Conservation (phyloP, 1,140 invertebrate genomes). For the Caerostris darwini region DNA sequence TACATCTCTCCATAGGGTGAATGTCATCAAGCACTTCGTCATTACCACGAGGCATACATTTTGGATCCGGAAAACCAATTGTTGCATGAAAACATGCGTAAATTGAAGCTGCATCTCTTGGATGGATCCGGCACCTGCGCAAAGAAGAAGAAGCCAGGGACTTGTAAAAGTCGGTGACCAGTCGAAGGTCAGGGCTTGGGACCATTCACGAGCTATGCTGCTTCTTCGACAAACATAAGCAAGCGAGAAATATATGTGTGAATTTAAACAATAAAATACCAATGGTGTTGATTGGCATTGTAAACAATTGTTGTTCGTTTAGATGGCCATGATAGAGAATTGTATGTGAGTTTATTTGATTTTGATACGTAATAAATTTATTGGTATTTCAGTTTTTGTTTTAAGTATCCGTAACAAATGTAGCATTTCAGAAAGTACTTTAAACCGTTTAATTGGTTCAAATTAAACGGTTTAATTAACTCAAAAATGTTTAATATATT, state of each 20-base stretch:
- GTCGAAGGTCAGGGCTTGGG: slow-evolving; percentile 65
- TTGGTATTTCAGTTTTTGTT: slow-evolving; percentile 59
- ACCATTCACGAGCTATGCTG: slow-evolving; percentile 70
- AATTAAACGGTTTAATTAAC: too few species aligned
- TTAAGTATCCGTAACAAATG: too few species aligned
- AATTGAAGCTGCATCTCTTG: slow-evolving; percentile 73
- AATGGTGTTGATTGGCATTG: slow-evolving; percentile 32
- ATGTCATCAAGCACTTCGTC: slow-evolving; percentile 76
- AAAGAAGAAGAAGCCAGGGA: not conserved
- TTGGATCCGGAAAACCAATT: slow-evolving; percentile 78
- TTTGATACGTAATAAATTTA: slow-evolving; percentile 78
- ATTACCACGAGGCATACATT: slow-evolving; percentile 77
- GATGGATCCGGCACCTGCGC: slow-evolving; percentile 67
- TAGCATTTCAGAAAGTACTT: too few species aligned
- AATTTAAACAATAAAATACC: slow-evolving; percentile 6
- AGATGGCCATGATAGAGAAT: slow-evolving; percentile 74
- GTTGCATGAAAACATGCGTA: slow-evolving; percentile 78
- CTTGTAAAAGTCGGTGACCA: slow-evolving; percentile 77
- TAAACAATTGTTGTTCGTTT: slow-evolving; percentile 72
- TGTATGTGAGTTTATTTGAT: slow-evolving; percentile 75
- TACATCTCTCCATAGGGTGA: slow-evolving; percentile 56
- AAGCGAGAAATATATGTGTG: slow-evolving; percentile 25
- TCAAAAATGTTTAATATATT: too few species aligned
- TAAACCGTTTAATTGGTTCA: too few species aligned
- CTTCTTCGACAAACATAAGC: slow-evolving; percentile 29